A percentile compares a stretch with the other conserved stretches of the same genome.
Conservation (phyloP, 2,888 invertebrate genomes). For the Conus canariensis region DNA sequence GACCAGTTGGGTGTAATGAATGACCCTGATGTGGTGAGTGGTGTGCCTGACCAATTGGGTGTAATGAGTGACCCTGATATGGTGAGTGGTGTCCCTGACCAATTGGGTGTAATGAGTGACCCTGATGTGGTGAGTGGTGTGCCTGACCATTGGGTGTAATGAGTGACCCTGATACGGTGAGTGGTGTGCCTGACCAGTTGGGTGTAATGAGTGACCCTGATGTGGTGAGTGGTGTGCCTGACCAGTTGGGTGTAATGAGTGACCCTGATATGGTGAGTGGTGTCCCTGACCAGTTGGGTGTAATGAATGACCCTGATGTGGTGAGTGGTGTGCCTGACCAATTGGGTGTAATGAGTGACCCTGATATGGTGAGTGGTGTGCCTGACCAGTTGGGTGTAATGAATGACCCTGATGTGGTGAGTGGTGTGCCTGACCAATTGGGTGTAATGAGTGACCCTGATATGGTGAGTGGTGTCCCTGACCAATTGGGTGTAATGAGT, state of each 20-base stretch:
- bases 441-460: constrained; percentile 83
- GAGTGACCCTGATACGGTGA: no score
- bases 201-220: constrained; percentile 83
- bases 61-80: constrained; percentile 89
- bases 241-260: no score
- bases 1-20: constrained; percentile 83
- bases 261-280: constrained; percentile 93
- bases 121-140: constrained; percentile 90
- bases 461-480: constrained; percentile 84
- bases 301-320: constrained; percentile 97
- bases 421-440: no score
- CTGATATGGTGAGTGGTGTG: constrained; percentile 89
- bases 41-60: no score
- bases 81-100: constrained; percentile 81
- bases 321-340: constrained; percentile 79
- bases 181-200: no score
- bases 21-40: constrained; percentile 95
- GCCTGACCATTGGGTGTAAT: no score
- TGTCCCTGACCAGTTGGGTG: no score
- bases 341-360: no score
- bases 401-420: constrained; percentile 99
- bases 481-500: no score
- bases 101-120: no score
- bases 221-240: constrained; percentile 84
- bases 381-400: constrained; percentile 74